Percentiles rank a stretch among this genome's conserved stretches.
These are phyloP conservation scores for Oceanodroma tethys DNA, from an alignment of 2,113 vertebrate species.

Conservation along the genomic window DNA sequence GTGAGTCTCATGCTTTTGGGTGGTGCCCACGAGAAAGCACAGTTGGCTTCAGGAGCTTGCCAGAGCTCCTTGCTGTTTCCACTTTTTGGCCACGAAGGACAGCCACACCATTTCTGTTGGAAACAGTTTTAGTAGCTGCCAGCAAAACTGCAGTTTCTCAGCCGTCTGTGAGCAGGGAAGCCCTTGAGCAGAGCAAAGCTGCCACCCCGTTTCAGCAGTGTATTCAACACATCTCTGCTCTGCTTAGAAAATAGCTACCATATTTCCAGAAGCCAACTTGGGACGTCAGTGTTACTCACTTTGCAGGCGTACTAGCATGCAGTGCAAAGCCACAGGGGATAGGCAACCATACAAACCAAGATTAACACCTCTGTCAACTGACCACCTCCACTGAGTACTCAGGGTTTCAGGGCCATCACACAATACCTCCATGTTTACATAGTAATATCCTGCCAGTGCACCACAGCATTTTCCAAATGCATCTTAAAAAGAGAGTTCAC, in stretches of 20 bases:
- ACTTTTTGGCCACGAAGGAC: neutral
- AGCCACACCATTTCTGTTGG: neutral
- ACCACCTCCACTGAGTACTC: neutral
- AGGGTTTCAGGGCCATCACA: neutral
- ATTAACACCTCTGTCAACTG: neutral
- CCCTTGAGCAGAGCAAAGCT: neutral
- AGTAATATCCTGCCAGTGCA: neutral
- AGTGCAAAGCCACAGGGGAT: fast-evolving
- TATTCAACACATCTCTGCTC: neutral
- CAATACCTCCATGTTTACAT: neutral
- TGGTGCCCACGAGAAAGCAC: neutral
- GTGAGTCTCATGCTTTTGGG: neutral
- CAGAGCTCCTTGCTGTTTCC: neutral
- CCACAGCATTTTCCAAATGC: neutral
- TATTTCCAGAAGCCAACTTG: neutral
- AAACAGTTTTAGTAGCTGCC: neutral
- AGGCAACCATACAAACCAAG: neutral
- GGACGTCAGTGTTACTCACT: neutral
- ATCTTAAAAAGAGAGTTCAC: neutral
- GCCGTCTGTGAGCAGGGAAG: neutral
- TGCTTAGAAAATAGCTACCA: neutral
- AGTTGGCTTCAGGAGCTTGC: neutral
- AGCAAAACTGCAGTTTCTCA: neutral
- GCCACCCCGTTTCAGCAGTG: neutral
- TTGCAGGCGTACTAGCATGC: neutral